Conservation (phyloP, 2,888 invertebrate species). For the Trissolcus japonicus region DNA sequence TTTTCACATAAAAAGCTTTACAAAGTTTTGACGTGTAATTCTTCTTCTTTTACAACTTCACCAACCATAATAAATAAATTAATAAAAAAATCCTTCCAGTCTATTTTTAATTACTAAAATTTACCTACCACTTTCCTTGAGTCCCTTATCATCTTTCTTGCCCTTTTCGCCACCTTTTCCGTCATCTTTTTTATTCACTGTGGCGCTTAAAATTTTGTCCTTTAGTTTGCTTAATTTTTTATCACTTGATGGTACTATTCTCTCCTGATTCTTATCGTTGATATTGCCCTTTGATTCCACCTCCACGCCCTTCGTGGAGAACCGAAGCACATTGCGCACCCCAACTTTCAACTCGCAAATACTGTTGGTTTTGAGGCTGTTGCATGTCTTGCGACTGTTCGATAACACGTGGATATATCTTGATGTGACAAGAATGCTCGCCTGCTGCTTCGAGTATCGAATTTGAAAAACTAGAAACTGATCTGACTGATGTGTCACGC, state of each 20-base stretch:
- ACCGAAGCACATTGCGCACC: constrained; percentile 53
- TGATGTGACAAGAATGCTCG: constrained; percentile 67
- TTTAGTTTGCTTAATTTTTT: constrained; percentile 71
- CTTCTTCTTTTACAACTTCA: background rate
- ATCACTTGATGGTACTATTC: constrained; percentile 60
- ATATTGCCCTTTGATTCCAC: constrained; percentile 33
- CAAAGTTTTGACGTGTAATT: background rate
- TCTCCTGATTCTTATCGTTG: background rate
- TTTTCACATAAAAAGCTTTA: background rate
- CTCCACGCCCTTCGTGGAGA: constrained; percentile 53
- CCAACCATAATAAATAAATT: background rate
- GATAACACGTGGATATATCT: constrained; percentile 62
- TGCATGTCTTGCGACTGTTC: constrained; percentile 60
- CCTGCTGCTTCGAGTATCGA: constrained; percentile 63
- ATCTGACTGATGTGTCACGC: constrained; percentile 63
- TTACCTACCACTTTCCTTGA: no score
- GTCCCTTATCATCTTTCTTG: background rate
- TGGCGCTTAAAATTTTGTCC: constrained; percentile 65
- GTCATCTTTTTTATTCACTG: constrained; percentile 40
- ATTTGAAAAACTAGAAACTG: constrained; percentile 67
- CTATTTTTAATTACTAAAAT: no score
- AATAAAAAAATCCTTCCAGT: background rate
- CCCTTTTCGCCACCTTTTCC: background rate
- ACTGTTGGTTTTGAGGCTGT: constrained; percentile 57
- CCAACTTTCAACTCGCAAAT: constrained; percentile 59